Conservation (phyloP, 2,113 vertebrate genomes). For the Columba janthina region DNA sequence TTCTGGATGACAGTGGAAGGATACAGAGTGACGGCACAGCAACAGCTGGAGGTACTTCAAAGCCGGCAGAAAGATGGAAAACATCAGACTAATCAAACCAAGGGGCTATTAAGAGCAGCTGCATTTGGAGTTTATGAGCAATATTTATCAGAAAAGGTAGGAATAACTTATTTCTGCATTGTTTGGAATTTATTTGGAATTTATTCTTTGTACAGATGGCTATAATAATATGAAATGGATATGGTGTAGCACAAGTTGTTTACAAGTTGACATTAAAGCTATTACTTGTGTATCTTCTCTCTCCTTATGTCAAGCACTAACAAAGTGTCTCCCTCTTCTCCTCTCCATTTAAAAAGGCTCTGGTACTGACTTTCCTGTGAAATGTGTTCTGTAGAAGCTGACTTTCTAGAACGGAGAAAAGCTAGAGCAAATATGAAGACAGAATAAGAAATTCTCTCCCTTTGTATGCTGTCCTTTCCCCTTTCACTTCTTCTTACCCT, state of each 20-base stretch:
- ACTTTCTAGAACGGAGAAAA: background rate
- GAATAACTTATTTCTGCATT: background rate
- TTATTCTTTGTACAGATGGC: background rate
- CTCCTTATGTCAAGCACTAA: background rate
- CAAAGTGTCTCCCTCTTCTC: background rate
- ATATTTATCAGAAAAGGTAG: slow-evolving; percentile 94
- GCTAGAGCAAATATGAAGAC: background rate
- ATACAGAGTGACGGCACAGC: slow-evolving; percentile 96
- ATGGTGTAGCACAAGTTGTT: background rate
- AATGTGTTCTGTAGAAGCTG: background rate
- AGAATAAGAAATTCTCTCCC: background rate
- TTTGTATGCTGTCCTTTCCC: background rate
- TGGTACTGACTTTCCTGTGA: background rate
- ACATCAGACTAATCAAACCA: slow-evolving; percentile 91
- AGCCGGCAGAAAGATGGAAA: slow-evolving; percentile 88
- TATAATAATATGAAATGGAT: background rate
- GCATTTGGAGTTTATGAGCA: slow-evolving; percentile 97
- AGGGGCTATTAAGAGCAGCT: slow-evolving; percentile 90
- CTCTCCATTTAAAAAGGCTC: background rate
- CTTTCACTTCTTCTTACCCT: background rate
- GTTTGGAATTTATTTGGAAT: background rate
- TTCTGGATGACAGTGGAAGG: slow-evolving; percentile 99
- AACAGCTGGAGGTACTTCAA: slow-evolving; percentile 92
- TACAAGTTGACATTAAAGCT: background rate
- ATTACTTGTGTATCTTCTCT: background rate